phyloP scores from a whole-genome alignment of 2,888 invertebrate genomes.

The Anthophora plumipes region DNA sequence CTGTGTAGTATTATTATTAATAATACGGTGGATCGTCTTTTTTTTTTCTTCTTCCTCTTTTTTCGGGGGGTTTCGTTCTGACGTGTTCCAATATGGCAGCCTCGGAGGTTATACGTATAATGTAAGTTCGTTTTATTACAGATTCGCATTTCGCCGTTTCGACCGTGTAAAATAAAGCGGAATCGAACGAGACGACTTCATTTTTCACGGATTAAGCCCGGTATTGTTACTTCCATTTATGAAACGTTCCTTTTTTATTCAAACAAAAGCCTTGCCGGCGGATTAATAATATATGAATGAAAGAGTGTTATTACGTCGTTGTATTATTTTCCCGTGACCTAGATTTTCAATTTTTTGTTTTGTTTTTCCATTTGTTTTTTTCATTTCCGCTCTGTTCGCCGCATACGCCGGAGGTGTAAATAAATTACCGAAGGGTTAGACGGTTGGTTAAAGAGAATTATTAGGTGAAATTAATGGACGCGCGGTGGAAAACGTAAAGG shows the following conservation, averaged over 20 bases:
- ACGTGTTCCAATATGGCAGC: neutral
- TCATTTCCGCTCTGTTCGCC: neutral
- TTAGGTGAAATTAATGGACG: neutral
- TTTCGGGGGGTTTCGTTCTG: neutral
- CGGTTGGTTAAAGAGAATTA: neutral
- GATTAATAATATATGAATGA: constrained; percentile 15
- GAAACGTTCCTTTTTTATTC: constrained; percentile 15
- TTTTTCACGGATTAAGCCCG: constrained; percentile 10
- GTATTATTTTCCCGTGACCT: neutral
- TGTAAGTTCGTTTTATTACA: neutral
- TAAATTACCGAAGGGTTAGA: neutral
- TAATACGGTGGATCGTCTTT: neutral
- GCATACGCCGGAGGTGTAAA: neutral
- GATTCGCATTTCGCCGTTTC: constrained; percentile 13
- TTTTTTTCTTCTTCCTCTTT: too few relatives aligned
- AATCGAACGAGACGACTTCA: neutral
- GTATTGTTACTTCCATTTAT: constrained; percentile 21
- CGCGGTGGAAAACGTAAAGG: neutral
- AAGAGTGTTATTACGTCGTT: constrained; percentile 13
- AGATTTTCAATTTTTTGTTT: too few relatives aligned
- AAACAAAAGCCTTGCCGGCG: neutral
- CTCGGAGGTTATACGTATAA: too few relatives aligned
- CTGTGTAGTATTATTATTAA: neutral
- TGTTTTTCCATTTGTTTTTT: too few relatives aligned
- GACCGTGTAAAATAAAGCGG: neutral